Conservation (phyloP, 2,113 vertebrate genomes). For the Laticauda laticaudata region DNA sequence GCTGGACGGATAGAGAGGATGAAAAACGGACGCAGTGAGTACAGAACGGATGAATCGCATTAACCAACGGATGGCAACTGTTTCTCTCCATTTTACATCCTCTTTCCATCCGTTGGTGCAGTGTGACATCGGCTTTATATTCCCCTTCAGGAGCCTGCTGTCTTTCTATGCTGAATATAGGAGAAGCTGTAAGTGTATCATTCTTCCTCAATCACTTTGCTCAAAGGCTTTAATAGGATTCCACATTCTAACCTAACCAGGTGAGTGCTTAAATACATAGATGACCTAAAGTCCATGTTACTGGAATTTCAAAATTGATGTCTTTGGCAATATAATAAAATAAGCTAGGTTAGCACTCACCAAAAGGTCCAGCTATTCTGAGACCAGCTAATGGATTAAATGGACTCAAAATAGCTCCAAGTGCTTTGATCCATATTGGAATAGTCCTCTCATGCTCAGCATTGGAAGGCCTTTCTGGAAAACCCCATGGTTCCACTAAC, state of each 20-base stretch:
- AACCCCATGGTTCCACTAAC: slow-evolving; percentile 96
- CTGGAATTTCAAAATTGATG: background rate
- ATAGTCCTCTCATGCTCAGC: slow-evolving; percentile 81
- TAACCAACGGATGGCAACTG: too few relatives aligned
- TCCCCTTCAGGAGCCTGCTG: background rate
- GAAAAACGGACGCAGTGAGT: too few relatives aligned
- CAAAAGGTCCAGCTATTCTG: slow-evolving; percentile 90
- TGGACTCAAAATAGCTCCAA: slow-evolving; percentile 86
- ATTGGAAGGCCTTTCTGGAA: slow-evolving; percentile 82
- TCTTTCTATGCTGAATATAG: background rate
- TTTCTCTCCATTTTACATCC: too few relatives aligned
- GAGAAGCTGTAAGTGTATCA: background rate
- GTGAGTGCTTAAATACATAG: background rate
- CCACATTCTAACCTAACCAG: background rate
- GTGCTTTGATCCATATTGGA: slow-evolving; percentile 93
- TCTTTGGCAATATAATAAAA: background rate
- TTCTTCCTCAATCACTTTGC: background rate
- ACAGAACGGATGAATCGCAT: too few relatives aligned
- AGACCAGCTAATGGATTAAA: slow-evolving; percentile 95
- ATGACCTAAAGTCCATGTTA: background rate
- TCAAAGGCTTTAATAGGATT: background rate
- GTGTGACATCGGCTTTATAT: too few relatives aligned
- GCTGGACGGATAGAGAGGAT: too few relatives aligned
- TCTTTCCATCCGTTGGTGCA: too few relatives aligned
- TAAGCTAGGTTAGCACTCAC: slow-evolving; percentile 70